Evolutionary conservation across 2,888 invertebrate genomes (phyloP), one percentile per base, ranked within the genome.

Genomic region (Tiphia femorata): DNA sequence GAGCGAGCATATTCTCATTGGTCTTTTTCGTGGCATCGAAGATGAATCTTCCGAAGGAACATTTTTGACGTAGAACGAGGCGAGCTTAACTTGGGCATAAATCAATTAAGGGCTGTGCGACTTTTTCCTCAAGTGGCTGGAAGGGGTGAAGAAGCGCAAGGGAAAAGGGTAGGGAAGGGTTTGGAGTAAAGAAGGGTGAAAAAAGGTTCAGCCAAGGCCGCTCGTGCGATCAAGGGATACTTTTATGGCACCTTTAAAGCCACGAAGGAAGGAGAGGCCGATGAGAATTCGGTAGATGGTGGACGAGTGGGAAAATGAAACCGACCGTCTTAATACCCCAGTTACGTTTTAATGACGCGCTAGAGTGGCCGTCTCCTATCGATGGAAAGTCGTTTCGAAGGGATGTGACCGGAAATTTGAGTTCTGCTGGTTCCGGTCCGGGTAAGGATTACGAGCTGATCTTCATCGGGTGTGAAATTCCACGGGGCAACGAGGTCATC

Each of bases 281-380:
- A 12, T 25, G 35, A n/a, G n/a, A n/a, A n/a, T n/a, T n/a, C n/a
- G n/a, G n/a, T n/a, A n/a, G n/a, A n/a, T n/a, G n/a, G n/a, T n/a
- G n/a, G n/a, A 37, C 38, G 44, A 42, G 30, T 49, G 44, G 35
- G 41, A 16, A 44, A 53, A 52, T 47, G 52, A 47, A 51, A 25
- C 51, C 48, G 47, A 47, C 40, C 27, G 49, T 21, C 55, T 70
- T 70, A 68, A 70, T 68, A 63, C 58, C 57, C 51, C 49, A 54
- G 65, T 68, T 70, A 70, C 58, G 62, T 51, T 65, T 70, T 68
- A 71, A 70, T 48, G 61, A 54, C 37, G 23, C 29, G 38, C 38
- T 44, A 42, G 55, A 53, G n/a, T n/a, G n/a, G n/a, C n/a, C n/a
- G n/a, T n/a, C n/a, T n/a, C n/a, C n/a, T 57, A 49, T 56, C 40